A percentile compares a stretch with the other conserved stretches of the same genome.
Conservation (phyloP, 2,797 vertebrate genomes). For the Epinephelus coioides region DNA sequence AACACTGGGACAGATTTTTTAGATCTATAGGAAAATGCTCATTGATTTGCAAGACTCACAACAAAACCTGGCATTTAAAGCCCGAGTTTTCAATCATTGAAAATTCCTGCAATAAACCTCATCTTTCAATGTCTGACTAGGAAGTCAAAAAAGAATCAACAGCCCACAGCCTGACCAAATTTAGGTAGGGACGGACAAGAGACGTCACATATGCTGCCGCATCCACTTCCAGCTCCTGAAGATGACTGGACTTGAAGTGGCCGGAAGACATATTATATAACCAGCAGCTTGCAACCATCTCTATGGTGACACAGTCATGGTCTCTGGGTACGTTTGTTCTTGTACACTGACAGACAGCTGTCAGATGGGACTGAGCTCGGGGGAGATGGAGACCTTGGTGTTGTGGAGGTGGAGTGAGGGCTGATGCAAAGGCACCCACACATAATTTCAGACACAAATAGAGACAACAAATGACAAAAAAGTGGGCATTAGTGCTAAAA, state of each 20-base stretch:
- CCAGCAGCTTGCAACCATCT: slow-evolving; percentile 23
- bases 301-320: neutral
- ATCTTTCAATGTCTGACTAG: slow-evolving; percentile 1
- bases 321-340: slow-evolving; percentile 46
- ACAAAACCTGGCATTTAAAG: neutral
- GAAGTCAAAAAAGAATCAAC: slow-evolving; percentile 8
- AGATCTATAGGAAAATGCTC: too few relatives aligned
- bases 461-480: neutral
- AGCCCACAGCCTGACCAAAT: slow-evolving; percentile 17
- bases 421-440: slow-evolving; percentile 3
- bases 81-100: neutral
- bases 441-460: slow-evolving; percentile 3
- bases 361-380: slow-evolving; percentile 6
- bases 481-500: neutral
- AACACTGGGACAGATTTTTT: too few relatives aligned
- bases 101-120: neutral
- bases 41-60: too few relatives aligned
- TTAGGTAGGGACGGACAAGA: neutral
- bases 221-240: slow-evolving; percentile 21
- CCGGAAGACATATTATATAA: slow-evolving; percentile 48
- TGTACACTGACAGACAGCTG: slow-evolving; percentile 11
- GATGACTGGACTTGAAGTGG: slow-evolving; percentile 42
- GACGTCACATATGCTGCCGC: neutral
- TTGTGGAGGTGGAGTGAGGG: neutral
- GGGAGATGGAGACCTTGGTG: slow-evolving; percentile 6